Evolutionary conservation across 2,113 vertebrate genomes (phyloP).

Genomic region (Hypanus sabinus): DNA sequence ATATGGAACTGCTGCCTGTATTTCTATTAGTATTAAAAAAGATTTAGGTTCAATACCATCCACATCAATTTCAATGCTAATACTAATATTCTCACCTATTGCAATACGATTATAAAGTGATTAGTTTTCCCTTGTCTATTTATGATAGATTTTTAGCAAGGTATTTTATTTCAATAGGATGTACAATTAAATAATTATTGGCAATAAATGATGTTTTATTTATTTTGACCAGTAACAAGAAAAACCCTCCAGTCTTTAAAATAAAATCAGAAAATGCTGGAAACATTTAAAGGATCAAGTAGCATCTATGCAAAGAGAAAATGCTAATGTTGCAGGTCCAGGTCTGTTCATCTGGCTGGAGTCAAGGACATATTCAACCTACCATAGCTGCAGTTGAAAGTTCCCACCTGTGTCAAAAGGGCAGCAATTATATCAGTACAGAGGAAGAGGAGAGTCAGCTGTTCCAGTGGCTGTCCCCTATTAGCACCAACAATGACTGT

Average conservation of each 20-base stretch:
- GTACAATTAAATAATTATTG: background rate
- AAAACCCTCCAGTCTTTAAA: background rate
- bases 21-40: background rate
- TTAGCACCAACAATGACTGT: too few relatives aligned
- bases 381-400: too few relatives aligned
- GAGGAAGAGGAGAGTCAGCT: too few relatives aligned
- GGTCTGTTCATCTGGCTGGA: too few relatives aligned
- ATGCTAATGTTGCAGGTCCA: too few relatives aligned
- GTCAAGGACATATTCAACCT: too few relatives aligned
- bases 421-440: too few relatives aligned
- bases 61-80: background rate
- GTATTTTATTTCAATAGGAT: background rate
- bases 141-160: background rate
- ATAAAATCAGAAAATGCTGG: too few relatives aligned
- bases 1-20: background rate
- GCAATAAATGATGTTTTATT: background rate
- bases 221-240: background rate
- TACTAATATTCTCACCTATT: background rate
- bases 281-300: too few relatives aligned
- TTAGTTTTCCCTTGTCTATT: background rate
- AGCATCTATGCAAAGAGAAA: too few relatives aligned
- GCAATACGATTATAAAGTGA: background rate
- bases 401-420: too few relatives aligned
- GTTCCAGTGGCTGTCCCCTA: too few relatives aligned
- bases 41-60: background rate